Conservation (phyloP, 2,113 vertebrate species). For the Myodes glareolus region DNA sequence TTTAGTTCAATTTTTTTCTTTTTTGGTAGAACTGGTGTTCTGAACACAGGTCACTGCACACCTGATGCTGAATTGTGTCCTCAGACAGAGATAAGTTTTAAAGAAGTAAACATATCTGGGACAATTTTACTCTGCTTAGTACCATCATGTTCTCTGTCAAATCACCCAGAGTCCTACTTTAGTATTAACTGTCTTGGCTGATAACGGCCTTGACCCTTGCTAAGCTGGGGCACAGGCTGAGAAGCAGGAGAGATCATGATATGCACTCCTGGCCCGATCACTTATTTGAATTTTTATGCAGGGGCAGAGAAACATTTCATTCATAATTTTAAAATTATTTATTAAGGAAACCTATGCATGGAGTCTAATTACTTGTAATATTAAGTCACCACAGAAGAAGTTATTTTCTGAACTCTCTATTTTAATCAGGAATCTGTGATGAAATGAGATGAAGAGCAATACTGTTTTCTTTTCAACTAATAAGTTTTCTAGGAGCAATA, state of each 20-base stretch:
- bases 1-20: not conserved
- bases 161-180: not conserved
- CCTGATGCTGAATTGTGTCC: too few species aligned
- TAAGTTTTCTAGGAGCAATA: conserved; percentile 13
- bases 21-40: not conserved
- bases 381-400: not conserved
- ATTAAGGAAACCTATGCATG: not conserved
- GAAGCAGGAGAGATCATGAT: not conserved
- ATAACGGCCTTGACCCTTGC: not conserved
- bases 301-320: not conserved
- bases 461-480: not conserved
- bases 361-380: not conserved
- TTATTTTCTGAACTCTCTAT: not conserved
- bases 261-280: not conserved
- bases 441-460: not conserved
- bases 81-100: not conserved
- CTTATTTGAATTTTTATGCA: not conserved
- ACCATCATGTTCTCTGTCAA: not conserved
- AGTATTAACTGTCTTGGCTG: not conserved
- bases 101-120: not conserved
- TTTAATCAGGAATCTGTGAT: not conserved
- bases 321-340: not conserved
- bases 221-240: not conserved
- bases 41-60: not conserved
- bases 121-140: not conserved